Evolutionary conservation across 2,797 vertebrate species (phyloP), one percentile per base, ranked within the genome.

Genomic region (Enteromius treurensis): DNA sequence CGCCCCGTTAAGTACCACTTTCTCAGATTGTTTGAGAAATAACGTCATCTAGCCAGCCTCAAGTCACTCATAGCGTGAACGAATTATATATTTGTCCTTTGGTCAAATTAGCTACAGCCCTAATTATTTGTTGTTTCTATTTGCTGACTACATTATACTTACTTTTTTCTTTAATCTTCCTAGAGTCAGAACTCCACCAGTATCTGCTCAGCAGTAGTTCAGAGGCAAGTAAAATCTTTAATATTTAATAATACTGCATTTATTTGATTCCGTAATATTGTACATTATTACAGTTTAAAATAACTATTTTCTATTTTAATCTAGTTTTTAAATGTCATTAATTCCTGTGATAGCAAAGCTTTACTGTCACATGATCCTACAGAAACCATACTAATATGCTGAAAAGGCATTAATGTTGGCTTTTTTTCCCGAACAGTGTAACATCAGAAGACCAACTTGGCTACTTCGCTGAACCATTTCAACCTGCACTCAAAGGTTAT

Each of bases 401-500:
- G 68, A 69, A 15, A 11, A 69, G 13, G n/a, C 67, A 23, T 45
- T 17, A 45, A 1, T 83, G 55, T 13, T 1, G 2, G 3, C 1
- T 47, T 40, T 84, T 32, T 5, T 79, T 77, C 0, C 0, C 4
- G 3, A 37, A 40, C 14, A 70, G 60, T 87, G 95, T 93, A 80
- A 58, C 84, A 17, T 80, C 90, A 6, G 64, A 78, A 51, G 90
- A 91, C 19, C 90, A 89, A 10, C 37, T 64, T 0, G 86, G 37
- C 29, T 75, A 90, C 1, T 89, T 89, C 21, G 14, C 85, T 3
- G 90, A 87, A 74, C n/a, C 86, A 0, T 49, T 76, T 70, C 92
- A 89, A 79, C 49, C 83, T 0, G 82, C 79, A 15, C 85, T 89
- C 3, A 90, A 93, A 93, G 94, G 94, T 95, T 45, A 32, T 26